These are phyloP conservation scores for Misgurnus mizolepis DNA, from an alignment of 2,113 vertebrate genomes.

Conservation along the genomic window DNA sequence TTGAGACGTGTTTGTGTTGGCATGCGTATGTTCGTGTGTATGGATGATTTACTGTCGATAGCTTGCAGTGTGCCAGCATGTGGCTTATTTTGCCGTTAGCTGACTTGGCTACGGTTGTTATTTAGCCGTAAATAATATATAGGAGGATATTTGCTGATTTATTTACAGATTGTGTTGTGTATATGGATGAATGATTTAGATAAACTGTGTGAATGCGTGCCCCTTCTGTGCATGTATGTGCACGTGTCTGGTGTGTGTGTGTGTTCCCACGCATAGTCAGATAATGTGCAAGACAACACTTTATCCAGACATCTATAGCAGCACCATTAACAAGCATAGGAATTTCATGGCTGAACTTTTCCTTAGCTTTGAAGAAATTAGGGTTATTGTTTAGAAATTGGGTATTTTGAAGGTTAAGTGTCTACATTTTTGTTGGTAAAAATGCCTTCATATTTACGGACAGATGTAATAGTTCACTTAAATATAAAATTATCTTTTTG, in stretches of 20 bases:
- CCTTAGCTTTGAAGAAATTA: not conserved
- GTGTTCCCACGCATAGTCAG: constrained; percentile 48
- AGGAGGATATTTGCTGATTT: not conserved
- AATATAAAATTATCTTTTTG: too few relatives aligned
- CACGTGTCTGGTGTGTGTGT: constrained; percentile 6
- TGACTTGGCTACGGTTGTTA: not conserved
- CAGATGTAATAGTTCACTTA: too few relatives aligned
- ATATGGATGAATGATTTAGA: not conserved
- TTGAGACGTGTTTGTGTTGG: constrained; percentile 9
- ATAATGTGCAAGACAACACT: constrained; percentile 56
- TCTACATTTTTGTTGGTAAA: too few relatives aligned
- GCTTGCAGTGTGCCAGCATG: not conserved
- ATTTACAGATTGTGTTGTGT: not conserved
- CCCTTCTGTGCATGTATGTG: not conserved
- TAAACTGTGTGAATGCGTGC: constrained; percentile 4
- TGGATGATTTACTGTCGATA: constrained; percentile 11
- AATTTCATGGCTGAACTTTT: constrained; percentile 12
- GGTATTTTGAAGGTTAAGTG: too few relatives aligned
- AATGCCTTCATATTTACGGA: too few relatives aligned
- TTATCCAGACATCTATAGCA: constrained; percentile 55
- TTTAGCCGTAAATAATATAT: not conserved
- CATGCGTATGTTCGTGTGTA: not conserved
- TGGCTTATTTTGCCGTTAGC: constrained; percentile 7
- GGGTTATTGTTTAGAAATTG: not conserved
- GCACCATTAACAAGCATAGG: not conserved